A percentile compares a stretch with the other conserved stretches of the same genome.
Conservation (phyloP, 1,140 invertebrate species). For the Drosophila equinoxialis region DNA sequence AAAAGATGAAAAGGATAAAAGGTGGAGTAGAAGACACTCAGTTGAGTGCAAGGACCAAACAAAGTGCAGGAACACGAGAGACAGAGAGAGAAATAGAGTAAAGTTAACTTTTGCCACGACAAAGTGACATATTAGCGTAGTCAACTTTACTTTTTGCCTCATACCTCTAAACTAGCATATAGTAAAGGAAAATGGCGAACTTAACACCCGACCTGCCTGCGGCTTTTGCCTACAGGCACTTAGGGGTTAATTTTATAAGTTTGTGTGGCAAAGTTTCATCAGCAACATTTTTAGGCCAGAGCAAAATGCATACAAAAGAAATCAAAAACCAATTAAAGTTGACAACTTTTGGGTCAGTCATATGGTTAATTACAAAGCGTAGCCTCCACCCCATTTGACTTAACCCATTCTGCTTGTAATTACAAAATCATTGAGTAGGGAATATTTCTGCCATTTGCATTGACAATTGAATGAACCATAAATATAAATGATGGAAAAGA, state of each 20-base stretch:
- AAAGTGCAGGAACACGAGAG: slow-evolving; percentile 48
- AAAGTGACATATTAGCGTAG: slow-evolving; percentile 81
- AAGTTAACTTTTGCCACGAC: slow-evolving; percentile 78
- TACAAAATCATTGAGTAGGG: background rate
- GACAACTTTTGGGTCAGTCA: slow-evolving; percentile 48
- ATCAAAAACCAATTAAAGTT: slow-evolving; percentile 73
- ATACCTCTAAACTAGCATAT: slow-evolving; percentile 39
- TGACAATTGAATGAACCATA: slow-evolving; percentile 59
- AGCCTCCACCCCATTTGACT: no score
- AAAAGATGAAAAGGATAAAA: slow-evolving; percentile 14
- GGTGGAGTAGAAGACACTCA: slow-evolving; percentile 42
- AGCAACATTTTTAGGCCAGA: slow-evolving; percentile 6
- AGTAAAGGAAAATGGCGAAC: slow-evolving; percentile 32
- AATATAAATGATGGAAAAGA: slow-evolving; percentile 1
- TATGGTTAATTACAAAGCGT: slow-evolving; percentile 56
- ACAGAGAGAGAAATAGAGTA: slow-evolving; percentile 21
- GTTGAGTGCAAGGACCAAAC: slow-evolving; percentile 62
- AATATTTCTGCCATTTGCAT: slow-evolving; percentile 25
- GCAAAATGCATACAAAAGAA: slow-evolving; percentile 43
- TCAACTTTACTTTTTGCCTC: slow-evolving; percentile 56
- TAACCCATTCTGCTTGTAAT: slow-evolving; percentile 19
- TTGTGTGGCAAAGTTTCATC: slow-evolving; percentile 32
- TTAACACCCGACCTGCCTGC: slow-evolving; percentile 53
- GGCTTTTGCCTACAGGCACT: slow-evolving; percentile 43
- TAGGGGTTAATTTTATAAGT: slow-evolving; percentile 76